A percentile compares a stretch with the other conserved stretches of the same genome.
Evolutionary conservation across 2,888 invertebrate genomes (phyloP).

Genomic region (Plagodis dolabraria): DNA sequence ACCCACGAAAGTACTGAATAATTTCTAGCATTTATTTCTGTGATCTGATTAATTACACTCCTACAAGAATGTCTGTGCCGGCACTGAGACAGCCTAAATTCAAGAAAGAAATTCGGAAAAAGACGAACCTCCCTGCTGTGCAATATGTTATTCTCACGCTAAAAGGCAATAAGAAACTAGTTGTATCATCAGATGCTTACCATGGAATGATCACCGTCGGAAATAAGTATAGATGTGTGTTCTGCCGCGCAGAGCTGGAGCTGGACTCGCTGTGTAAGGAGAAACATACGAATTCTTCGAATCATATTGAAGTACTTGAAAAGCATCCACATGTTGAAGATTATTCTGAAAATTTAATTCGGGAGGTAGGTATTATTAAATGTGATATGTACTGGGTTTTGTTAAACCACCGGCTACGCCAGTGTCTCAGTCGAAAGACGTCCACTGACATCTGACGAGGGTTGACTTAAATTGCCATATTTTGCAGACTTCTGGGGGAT

Average conservation of each 20-base stretch:
- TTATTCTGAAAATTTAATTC: constrained; percentile 57
- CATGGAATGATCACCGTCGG: constrained; percentile 59
- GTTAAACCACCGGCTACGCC: too few species aligned
- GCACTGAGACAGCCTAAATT: constrained; percentile 56
- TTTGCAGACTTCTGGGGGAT: too few species aligned
- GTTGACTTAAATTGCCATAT: too few species aligned
- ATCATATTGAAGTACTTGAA: constrained; percentile 50
- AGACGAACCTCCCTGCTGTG: constrained; percentile 14
- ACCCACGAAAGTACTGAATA: not conserved
- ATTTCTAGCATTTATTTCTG: not conserved
- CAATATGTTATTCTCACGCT: constrained; percentile 61
- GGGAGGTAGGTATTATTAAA: constrained; percentile 51
- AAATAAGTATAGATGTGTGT: constrained; percentile 56
- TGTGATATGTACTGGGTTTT: too few species aligned
- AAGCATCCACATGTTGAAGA: constrained; percentile 56
- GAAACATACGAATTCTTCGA: constrained; percentile 47
- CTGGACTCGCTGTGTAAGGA: constrained; percentile 50
- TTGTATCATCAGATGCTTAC: constrained; percentile 62
- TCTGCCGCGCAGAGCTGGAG: constrained; percentile 54
- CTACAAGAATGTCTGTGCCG: constrained; percentile 33
- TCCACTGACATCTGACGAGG: too few species aligned
- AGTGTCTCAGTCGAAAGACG: too few species aligned
- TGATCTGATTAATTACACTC: not conserved
- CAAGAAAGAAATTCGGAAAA: constrained; percentile 20
- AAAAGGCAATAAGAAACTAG: constrained; percentile 55